These are phyloP conservation scores for Thaleichthys pacificus DNA, from an alignment of 2,797 vertebrate species.

Conservation along the genomic window DNA sequence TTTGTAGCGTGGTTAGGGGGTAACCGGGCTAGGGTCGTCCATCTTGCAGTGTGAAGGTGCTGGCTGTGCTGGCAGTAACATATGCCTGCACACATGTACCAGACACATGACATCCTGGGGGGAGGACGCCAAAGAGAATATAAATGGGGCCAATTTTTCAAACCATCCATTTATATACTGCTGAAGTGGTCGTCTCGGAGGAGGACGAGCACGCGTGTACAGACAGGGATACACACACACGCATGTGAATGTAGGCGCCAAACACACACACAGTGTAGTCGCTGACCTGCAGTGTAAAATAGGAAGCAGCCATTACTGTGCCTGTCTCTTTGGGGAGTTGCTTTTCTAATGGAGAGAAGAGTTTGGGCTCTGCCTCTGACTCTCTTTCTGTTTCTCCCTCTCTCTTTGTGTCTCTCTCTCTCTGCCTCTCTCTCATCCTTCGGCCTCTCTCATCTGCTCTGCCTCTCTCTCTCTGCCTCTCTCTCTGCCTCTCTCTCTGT, in stretches of 20 bases:
- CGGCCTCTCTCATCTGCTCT: not conserved
- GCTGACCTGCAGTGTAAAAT: not conserved
- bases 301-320: not conserved
- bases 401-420: no score
- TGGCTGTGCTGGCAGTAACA: not conserved
- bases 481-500: not conserved
- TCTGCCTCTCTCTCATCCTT: not conserved
- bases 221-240: slow-evolving; percentile 2
- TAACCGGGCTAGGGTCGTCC: not conserved
- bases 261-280: slow-evolving; percentile 1
- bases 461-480: not conserved
- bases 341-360: not conserved
- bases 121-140: slow-evolving; percentile 57
- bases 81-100: slow-evolving; percentile 22
- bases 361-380: not conserved
- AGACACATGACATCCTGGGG: slow-evolving; percentile 57
- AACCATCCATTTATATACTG: slow-evolving; percentile 32
- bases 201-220: not conserved
- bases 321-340: not conserved
- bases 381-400: not conserved
- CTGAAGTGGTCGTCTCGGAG: not conserved
- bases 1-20: not conserved
- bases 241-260: not conserved
- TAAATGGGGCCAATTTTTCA: slow-evolving; percentile 55
- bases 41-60: not conserved